A percentile compares a stretch with the other conserved stretches of the same genome.
Conservation (phyloP, 1,140 invertebrate species). For the Meteorus sp. region DNA sequence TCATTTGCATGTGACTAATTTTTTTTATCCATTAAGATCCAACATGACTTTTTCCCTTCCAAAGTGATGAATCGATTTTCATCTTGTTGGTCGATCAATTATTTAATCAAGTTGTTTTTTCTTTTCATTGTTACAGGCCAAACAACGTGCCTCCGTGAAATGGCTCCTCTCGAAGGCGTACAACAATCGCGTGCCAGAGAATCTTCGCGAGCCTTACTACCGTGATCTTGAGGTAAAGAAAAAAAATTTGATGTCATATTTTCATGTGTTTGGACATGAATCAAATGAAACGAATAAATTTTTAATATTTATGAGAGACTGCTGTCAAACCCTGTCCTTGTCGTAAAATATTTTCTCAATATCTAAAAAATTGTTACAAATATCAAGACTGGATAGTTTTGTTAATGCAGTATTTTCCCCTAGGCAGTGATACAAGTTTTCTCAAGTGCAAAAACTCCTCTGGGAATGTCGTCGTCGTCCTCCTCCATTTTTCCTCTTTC, state of each 20-base stretch:
- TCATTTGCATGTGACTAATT: slow-evolving; percentile 2
- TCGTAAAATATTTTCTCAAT: no score
- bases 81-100: neutral
- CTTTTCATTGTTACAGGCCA: slow-evolving; percentile 76
- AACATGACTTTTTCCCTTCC: no score
- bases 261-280: neutral
- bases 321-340: neutral
- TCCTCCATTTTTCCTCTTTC: no score
- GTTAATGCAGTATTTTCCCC: neutral
- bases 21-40: no score
- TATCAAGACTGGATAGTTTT: no score
- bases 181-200: slow-evolving; percentile 92
- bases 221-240: slow-evolving; percentile 84
- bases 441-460: neutral
- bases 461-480: neutral
- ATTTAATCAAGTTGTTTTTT: slow-evolving; percentile 17
- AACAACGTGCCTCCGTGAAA: slow-evolving; percentile 94
- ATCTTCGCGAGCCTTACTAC: slow-evolving; percentile 92
- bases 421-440: neutral
- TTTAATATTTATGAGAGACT: neutral
- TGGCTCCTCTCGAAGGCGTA: slow-evolving; percentile 97
- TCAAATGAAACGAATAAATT: neutral
- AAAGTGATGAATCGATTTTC: neutral
- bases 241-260: slow-evolving; percentile 9
- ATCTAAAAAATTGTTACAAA: neutral